phyloP scores from a whole-genome alignment of 2,888 invertebrate genomes.

The Phasia obesa region DNA sequence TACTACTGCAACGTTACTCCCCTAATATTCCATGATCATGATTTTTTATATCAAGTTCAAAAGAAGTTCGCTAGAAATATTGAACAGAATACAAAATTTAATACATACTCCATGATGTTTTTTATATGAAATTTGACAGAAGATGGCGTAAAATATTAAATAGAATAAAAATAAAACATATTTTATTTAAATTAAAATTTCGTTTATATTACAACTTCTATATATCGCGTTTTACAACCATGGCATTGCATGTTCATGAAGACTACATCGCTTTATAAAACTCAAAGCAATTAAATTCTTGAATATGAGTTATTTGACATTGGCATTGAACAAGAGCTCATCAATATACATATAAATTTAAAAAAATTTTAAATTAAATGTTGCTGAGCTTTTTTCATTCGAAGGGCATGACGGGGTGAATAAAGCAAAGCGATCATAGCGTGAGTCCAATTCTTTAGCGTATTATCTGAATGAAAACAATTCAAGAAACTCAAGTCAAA shows the following conservation, averaged over 20 bases:
- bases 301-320: conserved; percentile 75
- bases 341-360: conserved; percentile 10
- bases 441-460: conserved; percentile 43
- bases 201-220: too few relatives aligned
- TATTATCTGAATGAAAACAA: conserved; percentile 21
- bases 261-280: conserved; percentile 18
- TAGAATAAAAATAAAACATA: too few relatives aligned
- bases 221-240: neutral
- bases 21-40: too few relatives aligned
- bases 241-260: conserved; percentile 18
- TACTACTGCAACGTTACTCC: too few relatives aligned
- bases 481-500: conserved; percentile 35
- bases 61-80: too few relatives aligned
- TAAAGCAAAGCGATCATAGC: conserved; percentile 43
- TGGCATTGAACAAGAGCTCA: conserved; percentile 77
- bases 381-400: conserved; percentile 4
- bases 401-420: conserved; percentile 41
- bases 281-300: conserved; percentile 1
- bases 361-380: neutral
- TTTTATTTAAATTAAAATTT: too few relatives aligned
- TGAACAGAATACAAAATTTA: too few relatives aligned
- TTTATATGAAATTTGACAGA: too few relatives aligned
- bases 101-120: too few relatives aligned
- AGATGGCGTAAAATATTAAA: too few relatives aligned
- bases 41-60: too few relatives aligned